Percentiles rank a stretch among this genome's conserved stretches.
phyloP scores from a whole-genome alignment of 2,113 vertebrate genomes.

The Pangasianodon hypophthalmus region DNA sequence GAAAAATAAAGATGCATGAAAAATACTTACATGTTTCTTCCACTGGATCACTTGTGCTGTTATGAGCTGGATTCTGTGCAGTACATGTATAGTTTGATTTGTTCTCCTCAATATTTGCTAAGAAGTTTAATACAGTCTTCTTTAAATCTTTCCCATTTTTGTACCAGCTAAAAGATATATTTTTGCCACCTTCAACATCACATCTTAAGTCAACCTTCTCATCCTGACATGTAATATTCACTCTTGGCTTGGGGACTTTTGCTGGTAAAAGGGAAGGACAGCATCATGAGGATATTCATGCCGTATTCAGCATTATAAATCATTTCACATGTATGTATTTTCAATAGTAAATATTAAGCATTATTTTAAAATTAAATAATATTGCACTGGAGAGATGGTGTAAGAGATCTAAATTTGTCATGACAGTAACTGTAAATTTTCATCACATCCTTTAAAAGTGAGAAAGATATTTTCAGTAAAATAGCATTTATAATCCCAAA shows the following conservation, averaged over 20 bases:
- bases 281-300: neutral
- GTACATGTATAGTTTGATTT: neutral
- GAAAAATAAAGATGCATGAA: neutral
- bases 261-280: conserved; percentile 25
- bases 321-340: neutral
- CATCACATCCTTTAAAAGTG: neutral
- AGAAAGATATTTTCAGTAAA: neutral
- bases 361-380: neutral
- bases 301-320: neutral
- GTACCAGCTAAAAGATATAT: conserved; percentile 12
- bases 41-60: rapidly evolving
- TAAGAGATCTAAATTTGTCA: neutral
- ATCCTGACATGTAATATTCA: neutral
- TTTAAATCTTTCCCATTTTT: neutral
- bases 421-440: neutral
- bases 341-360: neutral
- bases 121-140: rapidly evolving
- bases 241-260: conserved; percentile 12
- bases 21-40: conserved; percentile 18
- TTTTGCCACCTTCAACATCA: neutral
- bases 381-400: neutral
- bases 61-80: neutral
- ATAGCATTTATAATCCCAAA: neutral
- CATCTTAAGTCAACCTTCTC: neutral
- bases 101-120: rapidly evolving